Conservation (phyloP, 2,797 vertebrate species). For the Semaprochilodus insignis region DNA sequence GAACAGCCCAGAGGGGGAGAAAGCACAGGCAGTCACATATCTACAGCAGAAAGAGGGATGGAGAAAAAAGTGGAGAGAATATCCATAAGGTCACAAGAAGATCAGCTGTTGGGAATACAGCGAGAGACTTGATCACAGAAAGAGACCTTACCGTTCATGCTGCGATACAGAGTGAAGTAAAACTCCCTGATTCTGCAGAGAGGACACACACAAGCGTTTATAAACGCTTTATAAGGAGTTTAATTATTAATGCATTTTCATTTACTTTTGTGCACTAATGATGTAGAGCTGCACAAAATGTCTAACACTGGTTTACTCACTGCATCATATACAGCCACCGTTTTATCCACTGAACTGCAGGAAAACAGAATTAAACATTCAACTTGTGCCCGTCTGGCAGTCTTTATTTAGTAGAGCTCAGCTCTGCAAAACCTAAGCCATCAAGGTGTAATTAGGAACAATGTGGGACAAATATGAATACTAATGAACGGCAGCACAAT, state of each 20-base stretch:
- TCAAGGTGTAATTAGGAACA: background rate
- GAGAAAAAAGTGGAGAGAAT: conserved; percentile 15
- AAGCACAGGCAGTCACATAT: conserved; percentile 87
- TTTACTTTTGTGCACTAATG: background rate
- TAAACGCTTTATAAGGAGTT: background rate
- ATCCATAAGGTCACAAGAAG: background rate
- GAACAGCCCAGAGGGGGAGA: conserved; percentile 80
- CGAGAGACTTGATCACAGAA: background rate
- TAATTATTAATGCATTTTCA: background rate
- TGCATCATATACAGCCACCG: conserved; percentile 80
- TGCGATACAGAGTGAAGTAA: conserved; percentile 83
- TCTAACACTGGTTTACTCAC: conserved; percentile 76
- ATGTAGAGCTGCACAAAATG: background rate
- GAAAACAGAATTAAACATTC: conserved; percentile 57
- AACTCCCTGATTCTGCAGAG: conserved; percentile 79
- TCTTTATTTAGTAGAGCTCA: background rate
- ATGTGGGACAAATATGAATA: background rate
- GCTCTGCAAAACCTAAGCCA: background rate
- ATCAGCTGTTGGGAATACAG: conserved; percentile 21
- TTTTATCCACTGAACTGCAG: conserved; percentile 89
- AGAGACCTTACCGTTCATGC: conserved; percentile 81
- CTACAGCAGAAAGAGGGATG: conserved; percentile 67
- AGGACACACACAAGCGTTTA: conserved; percentile 57
- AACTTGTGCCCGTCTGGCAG: background rate
- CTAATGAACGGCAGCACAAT: background rate